These are phyloP conservation scores for Xenopus borealis DNA, from an alignment of 2,113 vertebrate species.

Conservation along the genomic window DNA sequence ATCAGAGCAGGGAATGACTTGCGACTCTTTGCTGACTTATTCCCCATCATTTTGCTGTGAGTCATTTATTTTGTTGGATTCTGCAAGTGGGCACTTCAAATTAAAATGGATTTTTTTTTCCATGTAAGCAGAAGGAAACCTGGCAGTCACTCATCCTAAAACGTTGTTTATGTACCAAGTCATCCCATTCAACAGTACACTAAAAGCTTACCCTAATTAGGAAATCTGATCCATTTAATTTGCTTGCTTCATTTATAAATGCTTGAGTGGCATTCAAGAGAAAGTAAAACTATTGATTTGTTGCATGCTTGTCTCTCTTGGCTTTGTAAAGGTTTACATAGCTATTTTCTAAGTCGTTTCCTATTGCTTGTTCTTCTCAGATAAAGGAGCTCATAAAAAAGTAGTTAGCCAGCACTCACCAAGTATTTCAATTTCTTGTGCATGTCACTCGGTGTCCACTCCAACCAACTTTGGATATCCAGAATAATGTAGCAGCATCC, in stretches of 20 bases:
- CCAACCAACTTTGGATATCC: no score
- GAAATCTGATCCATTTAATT: constrained; percentile 22
- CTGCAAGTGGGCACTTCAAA: constrained; percentile 28
- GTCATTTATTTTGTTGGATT: constrained; percentile 51
- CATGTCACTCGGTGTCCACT: no score
- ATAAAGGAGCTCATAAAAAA: no score
- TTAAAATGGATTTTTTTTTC: constrained; percentile 7
- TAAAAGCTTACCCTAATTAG: constrained; percentile 31
- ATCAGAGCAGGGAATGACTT: constrained; percentile 31
- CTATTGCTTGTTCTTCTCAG: not conserved
- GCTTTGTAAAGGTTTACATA: constrained; percentile 27
- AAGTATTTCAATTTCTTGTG: no score
- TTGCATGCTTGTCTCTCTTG: not conserved
- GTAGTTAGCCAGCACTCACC: no score
- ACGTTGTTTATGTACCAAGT: constrained; percentile 5
- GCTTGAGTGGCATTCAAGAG: constrained; percentile 20
- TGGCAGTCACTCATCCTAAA: not conserved
- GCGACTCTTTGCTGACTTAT: constrained; percentile 44
- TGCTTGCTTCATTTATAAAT: constrained; percentile 14
- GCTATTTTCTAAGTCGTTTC: not conserved
- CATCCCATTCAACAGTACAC: constrained; percentile 12
- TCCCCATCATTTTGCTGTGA: constrained; percentile 41
- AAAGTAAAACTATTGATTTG: constrained; percentile 32
- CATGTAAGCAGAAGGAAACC: not conserved
- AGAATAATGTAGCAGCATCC: no score